Conservation (phyloP, 1,140 invertebrate genomes). For the Sogatella furcifera region DNA sequence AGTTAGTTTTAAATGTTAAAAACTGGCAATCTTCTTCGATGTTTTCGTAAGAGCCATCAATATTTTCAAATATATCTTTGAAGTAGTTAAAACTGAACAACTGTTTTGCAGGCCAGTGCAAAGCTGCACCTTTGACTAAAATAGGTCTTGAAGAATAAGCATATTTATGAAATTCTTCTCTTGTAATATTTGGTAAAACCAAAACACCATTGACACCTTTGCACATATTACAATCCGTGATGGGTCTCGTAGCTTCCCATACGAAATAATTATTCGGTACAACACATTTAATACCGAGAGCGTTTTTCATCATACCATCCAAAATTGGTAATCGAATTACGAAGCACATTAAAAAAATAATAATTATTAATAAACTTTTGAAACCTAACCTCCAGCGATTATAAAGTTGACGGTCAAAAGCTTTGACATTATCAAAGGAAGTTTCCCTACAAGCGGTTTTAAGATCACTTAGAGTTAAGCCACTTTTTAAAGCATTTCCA, state of each 20-base stretch:
- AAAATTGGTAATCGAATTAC: conserved; percentile 19
- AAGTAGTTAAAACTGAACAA: conserved; percentile 66
- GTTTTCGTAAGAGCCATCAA: conserved; percentile 51
- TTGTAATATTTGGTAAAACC: conserved; percentile 51
- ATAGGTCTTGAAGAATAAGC: conserved; percentile 74
- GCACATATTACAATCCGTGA: conserved; percentile 72
- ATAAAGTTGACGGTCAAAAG: background rate
- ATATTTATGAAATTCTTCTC: conserved; percentile 49
- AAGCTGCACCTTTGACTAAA: conserved; percentile 62
- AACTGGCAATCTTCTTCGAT: conserved; percentile 76
- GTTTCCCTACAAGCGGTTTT: background rate
- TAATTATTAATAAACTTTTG: conserved; percentile 7
- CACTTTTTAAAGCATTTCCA: background rate
- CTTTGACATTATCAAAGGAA: background rate
- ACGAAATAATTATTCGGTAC: conserved; percentile 72
- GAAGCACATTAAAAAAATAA: conserved; percentile 8
- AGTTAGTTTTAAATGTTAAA: conserved; percentile 78
- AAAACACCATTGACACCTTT: conserved; percentile 43
- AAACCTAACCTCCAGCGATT: conserved; percentile 7
- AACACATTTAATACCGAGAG: conserved; percentile 48
- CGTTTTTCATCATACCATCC: conserved; percentile 24
- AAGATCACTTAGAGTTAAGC: background rate
- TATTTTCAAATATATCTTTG: conserved; percentile 55
- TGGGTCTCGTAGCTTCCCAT: conserved; percentile 72
- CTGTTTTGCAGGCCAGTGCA: conserved; percentile 63